Evolutionary conservation across 2,113 vertebrate genomes (phyloP), one percentile per base, ranked within the genome.

Genomic region (Tachuris rubrigastra): DNA sequence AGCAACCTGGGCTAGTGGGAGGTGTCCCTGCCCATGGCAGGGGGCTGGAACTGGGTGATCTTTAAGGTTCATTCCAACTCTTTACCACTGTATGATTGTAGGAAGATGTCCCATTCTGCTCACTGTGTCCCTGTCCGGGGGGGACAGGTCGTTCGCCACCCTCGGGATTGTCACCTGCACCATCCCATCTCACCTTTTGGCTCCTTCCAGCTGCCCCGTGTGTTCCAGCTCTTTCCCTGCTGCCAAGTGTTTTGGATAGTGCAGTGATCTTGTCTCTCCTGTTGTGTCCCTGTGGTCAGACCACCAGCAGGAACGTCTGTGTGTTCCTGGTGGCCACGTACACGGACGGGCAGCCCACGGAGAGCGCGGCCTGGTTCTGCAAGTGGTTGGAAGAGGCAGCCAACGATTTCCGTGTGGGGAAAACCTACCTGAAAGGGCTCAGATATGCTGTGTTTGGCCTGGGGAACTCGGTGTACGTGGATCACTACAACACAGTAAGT

Each of bases 371-470:
- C 17, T 99, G 99, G 99, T 99, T 99, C 97, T 99, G 98, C 91
- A 99, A 98, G 90, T 99, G 99, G 99, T 78, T 99, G 49, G 98
- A 99, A 77, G 99, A 99, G 42, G 98, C 99, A 3, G 98, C 98
- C 17, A 98, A 77, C 14, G 99, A 99, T 85, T 99, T 99, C 83
- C 96, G 99, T 63, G 99, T 99, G 33, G 99, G 99, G 85, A 99
- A 98, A 39, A 98, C 95, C 0, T 98, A 98, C 87, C 98, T 99
- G 65, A 98, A 98, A 92, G 99, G 99, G 72, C 96, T 99, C 96
- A 97, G 98, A 97, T 99, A 99, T 0, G 98, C 98, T 0, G 98
- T 99, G 71, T 99, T 99, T 66, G 99, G 99, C 14, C 96, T 99
- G 55, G 99, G 99, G 11, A 98, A 99, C 96, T 99, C 99, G 0